Evolutionary conservation across 2,888 invertebrate genomes (phyloP).

Genomic region (Campoletis raptor): DNA sequence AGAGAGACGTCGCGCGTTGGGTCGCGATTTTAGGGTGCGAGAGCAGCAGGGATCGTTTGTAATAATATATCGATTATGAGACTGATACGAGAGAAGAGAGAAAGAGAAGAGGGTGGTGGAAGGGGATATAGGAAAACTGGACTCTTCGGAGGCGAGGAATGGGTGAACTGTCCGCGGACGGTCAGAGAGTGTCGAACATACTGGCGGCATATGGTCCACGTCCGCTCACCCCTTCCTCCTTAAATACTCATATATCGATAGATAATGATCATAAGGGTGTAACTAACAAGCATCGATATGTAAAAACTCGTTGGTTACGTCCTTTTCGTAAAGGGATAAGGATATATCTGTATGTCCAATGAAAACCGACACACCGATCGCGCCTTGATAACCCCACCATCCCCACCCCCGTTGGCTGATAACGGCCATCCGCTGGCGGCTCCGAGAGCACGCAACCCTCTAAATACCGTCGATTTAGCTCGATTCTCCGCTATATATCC

Average conservation of each 20-base stretch:
- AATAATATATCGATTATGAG: constrained; percentile 83
- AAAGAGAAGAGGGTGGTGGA: constrained; percentile 64
- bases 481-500: constrained; percentile 50
- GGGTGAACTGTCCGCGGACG: constrained; percentile 76
- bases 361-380: constrained; percentile 37
- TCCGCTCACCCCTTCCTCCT: constrained; percentile 67
- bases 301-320: neutral
- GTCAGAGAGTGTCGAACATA: constrained; percentile 81
- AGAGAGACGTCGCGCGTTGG: constrained; percentile 45
- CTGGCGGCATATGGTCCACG: constrained; percentile 80
- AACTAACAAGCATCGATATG: constrained; percentile 15
- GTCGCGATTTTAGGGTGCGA: constrained; percentile 70
- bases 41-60: constrained; percentile 74
- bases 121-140: constrained; percentile 51
- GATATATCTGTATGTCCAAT: neutral
- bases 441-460: constrained; percentile 73
- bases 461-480: constrained; percentile 74
- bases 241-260: constrained; percentile 12
- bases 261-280: constrained; percentile 9
- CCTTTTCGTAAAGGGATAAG: neutral
- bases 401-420: constrained; percentile 75
- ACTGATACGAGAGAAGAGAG: constrained; percentile 70
- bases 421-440: constrained; percentile 73
- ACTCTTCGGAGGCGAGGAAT: constrained; percentile 55
- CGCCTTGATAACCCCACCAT: constrained; percentile 56